Conservation (phyloP, 53 echinoderm and acorn worm species). For the Paracentrotus lividus region DNA sequence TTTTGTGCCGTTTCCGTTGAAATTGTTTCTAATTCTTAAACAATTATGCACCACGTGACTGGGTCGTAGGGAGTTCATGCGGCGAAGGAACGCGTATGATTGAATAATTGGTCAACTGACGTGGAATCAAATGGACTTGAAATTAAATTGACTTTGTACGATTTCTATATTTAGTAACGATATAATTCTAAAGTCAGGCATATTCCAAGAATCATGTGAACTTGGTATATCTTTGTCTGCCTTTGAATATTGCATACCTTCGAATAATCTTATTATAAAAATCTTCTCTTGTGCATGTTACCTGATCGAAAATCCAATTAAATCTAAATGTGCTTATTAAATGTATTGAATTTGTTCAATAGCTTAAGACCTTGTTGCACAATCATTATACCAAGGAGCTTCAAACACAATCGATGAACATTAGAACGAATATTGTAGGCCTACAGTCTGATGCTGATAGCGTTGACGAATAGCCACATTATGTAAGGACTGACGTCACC, state of each 20-base stretch:
- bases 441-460: not conserved
- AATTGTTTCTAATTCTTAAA: not conserved
- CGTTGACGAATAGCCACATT: not conserved
- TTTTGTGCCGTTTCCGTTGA: conserved; percentile 8
- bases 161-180: not conserved
- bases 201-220: not conserved
- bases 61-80: not conserved
- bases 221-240: not conserved
- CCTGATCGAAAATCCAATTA: not conserved
- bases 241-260: not conserved
- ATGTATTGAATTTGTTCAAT: not conserved
- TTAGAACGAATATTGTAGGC: not conserved
- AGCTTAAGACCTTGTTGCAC: too few species aligned
- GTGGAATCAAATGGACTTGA: not conserved
- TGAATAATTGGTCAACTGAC: conserved; percentile 32
- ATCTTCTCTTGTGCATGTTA: not conserved
- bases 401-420: not conserved
- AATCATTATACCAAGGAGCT: not conserved
- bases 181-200: not conserved
- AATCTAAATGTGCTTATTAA: not conserved
- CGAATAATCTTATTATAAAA: not conserved
- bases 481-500: not conserved
- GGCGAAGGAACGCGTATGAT: conserved; percentile 20
- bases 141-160: not conserved
- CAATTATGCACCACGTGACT: conserved; percentile 42